Evolutionary conservation across 1,140 invertebrate genomes (phyloP), one percentile per base, ranked within the genome.

Genomic region (Adoxophyes honmai): DNA sequence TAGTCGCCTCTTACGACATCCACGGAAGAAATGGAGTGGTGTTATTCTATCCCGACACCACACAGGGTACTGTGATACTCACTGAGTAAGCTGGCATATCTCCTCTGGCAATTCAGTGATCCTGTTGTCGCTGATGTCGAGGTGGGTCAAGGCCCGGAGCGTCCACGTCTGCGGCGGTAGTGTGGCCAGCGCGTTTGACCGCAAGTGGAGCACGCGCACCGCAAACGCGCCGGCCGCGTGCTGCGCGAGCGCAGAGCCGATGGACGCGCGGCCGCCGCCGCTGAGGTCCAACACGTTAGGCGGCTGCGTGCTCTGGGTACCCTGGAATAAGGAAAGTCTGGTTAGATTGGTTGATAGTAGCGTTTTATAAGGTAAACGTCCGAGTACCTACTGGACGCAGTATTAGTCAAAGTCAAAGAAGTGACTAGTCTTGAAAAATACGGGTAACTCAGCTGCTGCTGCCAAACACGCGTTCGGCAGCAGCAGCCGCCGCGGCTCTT

Each of bases 121-220:
- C 61, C 90, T 90, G 71, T 95, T 95, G 73, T 94, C 91, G 33
- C 93, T 93, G n/a, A 95, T 78, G 78, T 95, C 92, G 42, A 95
- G 89, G 36, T 90, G 89, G n/a, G 90, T 91, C 38, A 94, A 77
- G 0, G 90, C 77, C 1, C 78, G 80, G 16, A 94, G 78, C 39
- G 89, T 81, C 64, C 94, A 85, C 34, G 93, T 79, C 62, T 92
- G 91, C 8, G 74, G 73, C 0, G 94, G 93, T 55, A 94, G 77
- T 4, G 78, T 70, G 34, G 83, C 79, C 28, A 95, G 89, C 39
- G 89, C 85, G 67, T 93, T 94, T 28, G 87, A 86, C 15, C 92
- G 85, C 68, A 94, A 79, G 55, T 90, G 91, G 34, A 94, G 76
- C 16, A 91, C 82, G 44, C 90, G 86, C 13, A 94, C 85, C 14